Evolutionary conservation across 1,140 invertebrate species (phyloP).

Genomic region (Eubasilissa regina): DNA sequence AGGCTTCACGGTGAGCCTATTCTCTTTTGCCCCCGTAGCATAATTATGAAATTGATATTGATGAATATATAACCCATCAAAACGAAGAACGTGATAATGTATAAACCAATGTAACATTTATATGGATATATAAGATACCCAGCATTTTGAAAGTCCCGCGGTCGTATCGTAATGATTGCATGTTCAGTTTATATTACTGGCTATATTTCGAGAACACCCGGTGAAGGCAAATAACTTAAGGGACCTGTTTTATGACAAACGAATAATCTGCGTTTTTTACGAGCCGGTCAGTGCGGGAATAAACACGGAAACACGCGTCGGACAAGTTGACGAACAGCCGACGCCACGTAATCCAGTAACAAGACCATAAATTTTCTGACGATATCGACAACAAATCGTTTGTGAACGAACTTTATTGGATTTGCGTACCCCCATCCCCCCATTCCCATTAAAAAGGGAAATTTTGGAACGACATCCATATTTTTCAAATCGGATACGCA

Average conservation of each 20-base stretch:
- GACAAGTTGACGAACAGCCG: conserved; percentile 31
- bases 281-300: conserved; percentile 27
- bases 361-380: conserved; percentile 16
- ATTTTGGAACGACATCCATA: conserved; percentile 2
- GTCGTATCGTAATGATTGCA: too few species aligned
- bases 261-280: conserved; percentile 30
- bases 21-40: too few species aligned
- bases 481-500: conserved; percentile 38
- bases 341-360: conserved; percentile 27
- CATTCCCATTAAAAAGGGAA: not conserved
- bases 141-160: too few species aligned
- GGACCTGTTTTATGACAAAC: conserved; percentile 24
- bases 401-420: conserved; percentile 30
- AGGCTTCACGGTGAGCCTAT: too few species aligned
- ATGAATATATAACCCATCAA: too few species aligned
- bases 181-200: not conserved
- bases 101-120: too few species aligned
- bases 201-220: not conserved
- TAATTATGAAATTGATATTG: too few species aligned
- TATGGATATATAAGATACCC: too few species aligned
- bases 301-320: conserved; percentile 32
- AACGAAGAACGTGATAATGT: too few species aligned
- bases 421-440: conserved; percentile 11
- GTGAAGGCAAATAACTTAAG: conserved; percentile 24
- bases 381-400: conserved; percentile 39